Percentiles rank a stretch among this genome's conserved stretches.
Conservation (phyloP, 1,140 invertebrate genomes). For the Propsilocerus akamusi region DNA sequence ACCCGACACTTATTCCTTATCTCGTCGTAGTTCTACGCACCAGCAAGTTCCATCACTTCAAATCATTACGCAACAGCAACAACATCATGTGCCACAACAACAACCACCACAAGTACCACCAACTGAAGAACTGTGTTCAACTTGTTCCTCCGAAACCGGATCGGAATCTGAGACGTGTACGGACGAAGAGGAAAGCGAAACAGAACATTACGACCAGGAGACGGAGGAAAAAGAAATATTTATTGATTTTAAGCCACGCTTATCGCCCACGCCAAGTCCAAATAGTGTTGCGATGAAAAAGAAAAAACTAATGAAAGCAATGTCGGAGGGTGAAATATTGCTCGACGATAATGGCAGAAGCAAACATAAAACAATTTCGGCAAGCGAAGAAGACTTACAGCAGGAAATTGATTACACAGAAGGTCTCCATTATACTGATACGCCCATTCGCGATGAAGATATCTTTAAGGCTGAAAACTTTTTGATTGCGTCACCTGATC, state of each 20-base stretch:
- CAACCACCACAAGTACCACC: constrained; percentile 5
- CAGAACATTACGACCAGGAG: constrained; percentile 12
- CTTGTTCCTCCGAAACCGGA: not conserved
- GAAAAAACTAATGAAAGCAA: constrained; percentile 49
- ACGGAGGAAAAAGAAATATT: constrained; percentile 56
- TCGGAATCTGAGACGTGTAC: not conserved
- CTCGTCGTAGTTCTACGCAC: not conserved
- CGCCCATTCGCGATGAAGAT: constrained; percentile 37
- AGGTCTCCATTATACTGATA: constrained; percentile 30
- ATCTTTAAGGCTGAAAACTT: constrained; percentile 24
- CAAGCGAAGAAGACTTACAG: constrained; percentile 35
- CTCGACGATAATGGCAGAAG: constrained; percentile 27
- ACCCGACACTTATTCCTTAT: not conserved
- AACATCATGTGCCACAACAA: not conserved
- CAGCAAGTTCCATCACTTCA: not conserved
- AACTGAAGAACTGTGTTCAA: constrained; percentile 16
- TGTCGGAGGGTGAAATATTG: constrained; percentile 62
- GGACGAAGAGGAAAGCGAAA: constrained; percentile 16
- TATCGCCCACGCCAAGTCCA: constrained; percentile 37
- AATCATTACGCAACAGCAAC: not conserved
- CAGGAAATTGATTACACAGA: constrained; percentile 14
- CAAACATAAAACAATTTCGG: constrained; percentile 15
- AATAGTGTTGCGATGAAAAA: constrained; percentile 26
- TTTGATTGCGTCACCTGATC: not conserved
- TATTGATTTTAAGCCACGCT: constrained; percentile 66